These are phyloP conservation scores for Callopanchax toddi DNA, from an alignment of 2,113 vertebrate genomes.

Conservation along the genomic window DNA sequence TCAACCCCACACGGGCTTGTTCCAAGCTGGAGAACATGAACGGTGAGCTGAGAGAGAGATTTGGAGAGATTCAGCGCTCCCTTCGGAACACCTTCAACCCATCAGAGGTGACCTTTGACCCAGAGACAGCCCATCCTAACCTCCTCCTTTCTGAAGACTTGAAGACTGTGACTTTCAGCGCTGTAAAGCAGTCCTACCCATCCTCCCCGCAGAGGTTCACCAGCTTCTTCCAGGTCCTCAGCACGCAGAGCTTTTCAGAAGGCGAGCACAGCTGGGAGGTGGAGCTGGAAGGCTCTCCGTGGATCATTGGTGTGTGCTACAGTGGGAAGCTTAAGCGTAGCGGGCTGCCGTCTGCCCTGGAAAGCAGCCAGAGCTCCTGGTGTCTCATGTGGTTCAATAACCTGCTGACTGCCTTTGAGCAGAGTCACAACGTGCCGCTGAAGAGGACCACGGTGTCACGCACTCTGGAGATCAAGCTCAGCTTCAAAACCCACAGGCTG, in stretches of 20 bases:
- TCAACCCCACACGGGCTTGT: conserved; percentile 39
- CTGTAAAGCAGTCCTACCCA: conserved; percentile 65
- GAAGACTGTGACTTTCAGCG: conserved; percentile 71
- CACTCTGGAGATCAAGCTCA: conserved; percentile 76
- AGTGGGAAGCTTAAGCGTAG: conserved; percentile 72
- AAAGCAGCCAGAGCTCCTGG: conserved; percentile 82
- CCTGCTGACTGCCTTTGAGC: conserved; percentile 81
- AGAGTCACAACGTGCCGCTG: conserved; percentile 69
- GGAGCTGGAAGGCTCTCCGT: conserved; percentile 74
- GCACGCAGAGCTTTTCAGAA: conserved; percentile 75
- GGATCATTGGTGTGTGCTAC: conserved; percentile 79
- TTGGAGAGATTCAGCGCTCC: conserved; percentile 65
- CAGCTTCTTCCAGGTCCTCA: conserved; percentile 79
- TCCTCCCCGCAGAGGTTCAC: conserved; percentile 69
- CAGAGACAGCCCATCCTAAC: conserved; percentile 75
- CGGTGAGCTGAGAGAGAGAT: conserved; percentile 53
- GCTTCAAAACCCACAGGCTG: conserved; percentile 76
- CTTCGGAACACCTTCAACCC: conserved; percentile 74
- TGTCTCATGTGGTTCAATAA: conserved; percentile 82
- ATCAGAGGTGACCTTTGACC: conserved; percentile 80
- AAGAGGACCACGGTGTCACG: conserved; percentile 69
- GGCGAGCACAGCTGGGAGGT: conserved; percentile 79
- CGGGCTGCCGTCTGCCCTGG: conserved; percentile 82
- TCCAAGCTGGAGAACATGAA: conserved; percentile 66
- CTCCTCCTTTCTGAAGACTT: conserved; percentile 78